A percentile compares a stretch with the other conserved stretches of the same genome.
Evolutionary conservation across 2,797 vertebrate species (phyloP).

Genomic region (Babyrousa celebensis): DNA sequence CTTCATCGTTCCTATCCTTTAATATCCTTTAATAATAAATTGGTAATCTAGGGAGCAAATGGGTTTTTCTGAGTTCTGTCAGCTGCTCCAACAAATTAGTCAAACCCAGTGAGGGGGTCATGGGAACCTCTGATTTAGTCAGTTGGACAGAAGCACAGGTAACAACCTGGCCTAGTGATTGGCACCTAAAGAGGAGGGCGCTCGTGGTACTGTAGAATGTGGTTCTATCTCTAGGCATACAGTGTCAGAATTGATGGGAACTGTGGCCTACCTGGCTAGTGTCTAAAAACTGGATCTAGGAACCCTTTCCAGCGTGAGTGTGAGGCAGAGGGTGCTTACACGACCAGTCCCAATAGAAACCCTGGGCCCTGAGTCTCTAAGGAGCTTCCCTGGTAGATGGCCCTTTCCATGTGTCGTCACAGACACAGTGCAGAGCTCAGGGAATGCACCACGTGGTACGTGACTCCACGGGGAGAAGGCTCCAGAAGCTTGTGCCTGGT

Average conservation of each 20-base stretch:
- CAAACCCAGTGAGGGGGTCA: not conserved
- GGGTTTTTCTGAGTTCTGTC: not conserved
- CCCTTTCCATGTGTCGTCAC: rapidly evolving
- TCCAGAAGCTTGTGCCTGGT: not conserved
- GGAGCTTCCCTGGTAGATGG: rapidly evolving
- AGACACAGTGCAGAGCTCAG: rapidly evolving
- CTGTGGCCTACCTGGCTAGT: not conserved
- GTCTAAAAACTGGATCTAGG: not conserved
- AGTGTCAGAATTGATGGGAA: too few relatives aligned
- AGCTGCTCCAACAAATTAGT: not conserved
- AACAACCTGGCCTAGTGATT: not conserved
- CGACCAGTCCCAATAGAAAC: not conserved
- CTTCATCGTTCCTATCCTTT: not conserved
- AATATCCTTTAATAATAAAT: not conserved
- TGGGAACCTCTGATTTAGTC: not conserved
- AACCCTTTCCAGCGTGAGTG: not conserved
- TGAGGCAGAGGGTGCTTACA: not conserved
- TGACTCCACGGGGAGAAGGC: not conserved
- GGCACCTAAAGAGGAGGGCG: not conserved
- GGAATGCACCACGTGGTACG: not conserved
- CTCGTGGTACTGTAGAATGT: not conserved
- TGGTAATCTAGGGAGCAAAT: too few relatives aligned
- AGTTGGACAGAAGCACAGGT: not conserved
- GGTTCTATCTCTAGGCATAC: not conserved
- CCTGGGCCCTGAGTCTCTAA: not conserved